Percentiles rank a stretch among this genome's conserved stretches.
Conservation (phyloP, 2,113 vertebrate genomes). For the Ptilonorhynchus violaceus region DNA sequence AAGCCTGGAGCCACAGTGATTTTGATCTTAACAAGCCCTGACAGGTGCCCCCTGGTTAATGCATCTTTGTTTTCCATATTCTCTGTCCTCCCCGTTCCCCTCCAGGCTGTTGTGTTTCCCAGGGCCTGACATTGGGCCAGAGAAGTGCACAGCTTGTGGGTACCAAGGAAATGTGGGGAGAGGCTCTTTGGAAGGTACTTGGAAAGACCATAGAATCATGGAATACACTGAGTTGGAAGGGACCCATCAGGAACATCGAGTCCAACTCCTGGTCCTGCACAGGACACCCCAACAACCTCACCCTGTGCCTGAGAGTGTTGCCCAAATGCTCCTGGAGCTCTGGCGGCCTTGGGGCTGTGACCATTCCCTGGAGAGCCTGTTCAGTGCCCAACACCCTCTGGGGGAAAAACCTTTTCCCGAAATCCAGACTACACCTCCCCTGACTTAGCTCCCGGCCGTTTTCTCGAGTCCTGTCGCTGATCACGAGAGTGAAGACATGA, state of each 20-base stretch:
- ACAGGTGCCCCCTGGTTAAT: not conserved
- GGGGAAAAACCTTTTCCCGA: not conserved
- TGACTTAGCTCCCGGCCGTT: not conserved
- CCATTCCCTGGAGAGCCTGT: not conserved
- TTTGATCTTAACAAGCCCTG: not conserved
- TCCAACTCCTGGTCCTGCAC: not conserved
- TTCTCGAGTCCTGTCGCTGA: not conserved
- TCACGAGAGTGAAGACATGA: not conserved
- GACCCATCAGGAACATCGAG: not conserved
- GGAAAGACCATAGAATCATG: not conserved
- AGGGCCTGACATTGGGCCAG: fast-evolving
- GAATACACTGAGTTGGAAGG: not conserved
- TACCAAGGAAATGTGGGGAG: not conserved
- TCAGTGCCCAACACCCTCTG: not conserved
- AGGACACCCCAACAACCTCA: not conserved
- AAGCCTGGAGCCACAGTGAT: not conserved
- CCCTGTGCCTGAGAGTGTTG: not conserved
- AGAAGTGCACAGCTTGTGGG: fast-evolving
- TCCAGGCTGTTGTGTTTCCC: not conserved
- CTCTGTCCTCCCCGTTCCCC: not conserved
- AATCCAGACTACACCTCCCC: not conserved
- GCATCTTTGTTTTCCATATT: not conserved
- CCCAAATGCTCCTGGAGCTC: not conserved
- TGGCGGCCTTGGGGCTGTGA: not conserved
- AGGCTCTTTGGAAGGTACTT: not conserved